Evolutionary conservation across 2,113 vertebrate species (phyloP).

Genomic region (Bombycilla garrulus): DNA sequence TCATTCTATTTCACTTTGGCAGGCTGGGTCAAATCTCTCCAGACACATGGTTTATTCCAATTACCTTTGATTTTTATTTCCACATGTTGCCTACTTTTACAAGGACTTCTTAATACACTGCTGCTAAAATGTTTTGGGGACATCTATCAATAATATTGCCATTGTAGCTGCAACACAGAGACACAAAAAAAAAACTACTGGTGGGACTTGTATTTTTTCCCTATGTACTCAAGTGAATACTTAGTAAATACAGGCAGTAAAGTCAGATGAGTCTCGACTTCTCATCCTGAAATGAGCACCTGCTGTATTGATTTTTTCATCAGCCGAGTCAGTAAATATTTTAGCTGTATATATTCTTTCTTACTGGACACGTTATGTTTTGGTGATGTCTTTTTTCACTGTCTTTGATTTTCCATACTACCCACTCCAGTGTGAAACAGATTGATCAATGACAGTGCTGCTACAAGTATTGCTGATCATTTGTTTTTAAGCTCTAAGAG

Average conservation of each 20-base stretch:
- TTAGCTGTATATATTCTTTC: neutral
- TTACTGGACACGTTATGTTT: neutral
- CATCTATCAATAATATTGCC: neutral
- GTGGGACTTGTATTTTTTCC: neutral
- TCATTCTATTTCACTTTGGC: neutral
- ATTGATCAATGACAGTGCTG: neutral
- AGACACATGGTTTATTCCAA: neutral
- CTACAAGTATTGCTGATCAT: neutral
- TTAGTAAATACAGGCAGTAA: neutral
- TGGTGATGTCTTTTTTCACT: neutral
- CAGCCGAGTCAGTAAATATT: neutral
- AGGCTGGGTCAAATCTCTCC: neutral
- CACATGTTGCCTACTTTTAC: neutral
- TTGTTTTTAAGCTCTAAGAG: neutral
- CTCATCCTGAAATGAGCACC: neutral
- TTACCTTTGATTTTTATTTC: neutral
- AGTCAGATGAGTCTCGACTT: neutral
- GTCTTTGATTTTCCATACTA: constrained; percentile 6
- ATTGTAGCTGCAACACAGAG: neutral
- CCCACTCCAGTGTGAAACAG: neutral
- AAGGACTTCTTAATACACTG: neutral
- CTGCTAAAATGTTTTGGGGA: neutral
- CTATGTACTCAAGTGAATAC: neutral
- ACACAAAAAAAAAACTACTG: neutral
- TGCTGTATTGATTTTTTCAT: neutral